Base-by-base conservation (phyloP, 2,888 invertebrate species). In the Leptinotarsa peninsularis region DNA sequence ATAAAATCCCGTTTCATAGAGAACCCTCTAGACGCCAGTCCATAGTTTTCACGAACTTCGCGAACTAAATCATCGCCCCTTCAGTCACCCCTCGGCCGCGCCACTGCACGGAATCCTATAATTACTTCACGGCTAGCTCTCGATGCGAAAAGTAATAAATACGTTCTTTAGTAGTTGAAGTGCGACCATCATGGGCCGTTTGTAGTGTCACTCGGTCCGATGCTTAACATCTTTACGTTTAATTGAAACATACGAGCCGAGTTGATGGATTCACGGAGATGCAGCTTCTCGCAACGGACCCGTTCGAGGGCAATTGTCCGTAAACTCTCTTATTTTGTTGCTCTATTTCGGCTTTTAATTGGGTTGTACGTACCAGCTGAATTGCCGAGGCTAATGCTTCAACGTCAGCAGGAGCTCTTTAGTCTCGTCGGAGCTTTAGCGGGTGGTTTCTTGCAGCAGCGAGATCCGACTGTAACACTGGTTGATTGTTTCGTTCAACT, bases 131-230 rank as follows among this genome's bases (percentile, higher is more conserved):
- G 54, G 43, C 18, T 49, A 43, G 21, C 67, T 60, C 23, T 67
- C 60, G 69, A 74, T 72, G 23, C 66, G 50, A 17, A 60, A 56
- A 33, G 63, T 77, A 80, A 81, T 86, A 86, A 87, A 88, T 88
- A 84, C 84, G 86, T 86, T 86, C 85, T 85, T 86, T 86, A 86
- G 85, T 87, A 87, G 87, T 86, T 85, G 87, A 87, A 85, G 87
- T 87, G 87, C 83, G 86, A 86, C 87, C 85, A 87, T 86, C 87
- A 85, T 83, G 87, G 84, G 81, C 86, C 87, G 87, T 88, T 88
- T 87, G 87, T 83, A 84, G 80, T 86, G 88, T 88, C 88, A 84
- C 83, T 83, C 83, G 87, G 84, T 85, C 85, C 81, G 84, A 82
- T 86, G 87, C 86, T 80, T 82, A 79, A 83, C 84, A 81, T 83